Conservation (phyloP, 2,113 vertebrate genomes). For the Tenrec ecaudatus region DNA sequence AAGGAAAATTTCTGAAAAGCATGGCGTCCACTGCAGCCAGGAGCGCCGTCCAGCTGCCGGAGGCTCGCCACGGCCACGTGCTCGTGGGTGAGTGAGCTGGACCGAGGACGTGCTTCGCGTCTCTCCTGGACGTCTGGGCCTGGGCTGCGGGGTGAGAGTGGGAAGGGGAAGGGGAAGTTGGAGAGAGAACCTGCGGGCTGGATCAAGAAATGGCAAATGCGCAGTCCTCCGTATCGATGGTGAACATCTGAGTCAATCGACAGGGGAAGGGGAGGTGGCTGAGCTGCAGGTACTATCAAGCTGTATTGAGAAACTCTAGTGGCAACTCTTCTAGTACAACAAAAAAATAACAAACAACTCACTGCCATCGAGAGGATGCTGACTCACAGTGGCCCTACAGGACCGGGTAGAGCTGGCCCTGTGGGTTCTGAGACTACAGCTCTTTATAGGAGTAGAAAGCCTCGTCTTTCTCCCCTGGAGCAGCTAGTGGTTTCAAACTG, state of each 20-base stretch:
- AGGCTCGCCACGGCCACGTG: background rate
- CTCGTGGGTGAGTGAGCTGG: background rate
- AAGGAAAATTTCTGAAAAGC: background rate
- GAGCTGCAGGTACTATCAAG: background rate
- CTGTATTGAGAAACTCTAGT: background rate
- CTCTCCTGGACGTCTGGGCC: background rate
- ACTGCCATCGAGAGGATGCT: too few species aligned
- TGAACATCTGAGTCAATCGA: background rate
- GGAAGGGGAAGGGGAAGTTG: background rate
- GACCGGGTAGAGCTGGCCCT: too few species aligned
- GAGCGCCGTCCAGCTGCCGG: rapidly evolving
- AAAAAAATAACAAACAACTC: too few species aligned
- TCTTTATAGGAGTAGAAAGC: too few species aligned
- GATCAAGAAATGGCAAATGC: background rate
- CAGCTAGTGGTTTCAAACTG: too few species aligned
- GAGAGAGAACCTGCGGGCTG: background rate
- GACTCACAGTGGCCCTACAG: too few species aligned
- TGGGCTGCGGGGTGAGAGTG: background rate
- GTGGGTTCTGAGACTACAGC: too few species aligned
- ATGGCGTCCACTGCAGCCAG: background rate
- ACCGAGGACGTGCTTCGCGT: background rate
- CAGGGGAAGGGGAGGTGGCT: background rate
- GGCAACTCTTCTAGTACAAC: background rate
- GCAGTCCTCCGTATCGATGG: background rate
- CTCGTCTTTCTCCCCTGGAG: too few species aligned